Percentiles rank a stretch among this genome's conserved stretches.
These are phyloP conservation scores for Porphyrio hochstetteri DNA, from an alignment of 2,113 vertebrate species.

Conservation along the genomic window DNA sequence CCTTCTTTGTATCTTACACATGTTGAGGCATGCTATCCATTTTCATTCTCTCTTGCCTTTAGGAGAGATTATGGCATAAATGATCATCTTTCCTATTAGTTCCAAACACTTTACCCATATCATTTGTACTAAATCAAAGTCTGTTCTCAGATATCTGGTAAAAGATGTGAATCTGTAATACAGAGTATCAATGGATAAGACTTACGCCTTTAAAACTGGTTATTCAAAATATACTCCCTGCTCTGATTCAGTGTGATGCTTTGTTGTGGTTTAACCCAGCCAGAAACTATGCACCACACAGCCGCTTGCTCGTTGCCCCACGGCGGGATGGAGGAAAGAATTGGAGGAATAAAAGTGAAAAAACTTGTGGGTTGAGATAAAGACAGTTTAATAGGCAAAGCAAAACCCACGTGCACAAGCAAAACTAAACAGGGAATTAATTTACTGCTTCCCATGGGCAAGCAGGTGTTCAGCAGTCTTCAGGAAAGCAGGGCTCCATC, in stretches of 20 bases:
- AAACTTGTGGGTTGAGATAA: too few relatives aligned
- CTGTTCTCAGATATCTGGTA: background rate
- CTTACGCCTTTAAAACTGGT: background rate
- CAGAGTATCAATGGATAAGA: background rate
- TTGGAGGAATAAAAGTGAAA: too few relatives aligned
- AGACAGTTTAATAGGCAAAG: too few relatives aligned
- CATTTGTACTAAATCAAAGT: background rate
- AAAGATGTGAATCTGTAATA: background rate
- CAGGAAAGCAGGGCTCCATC: too few relatives aligned
- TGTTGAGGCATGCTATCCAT: background rate
- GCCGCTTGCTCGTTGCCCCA: too few relatives aligned
- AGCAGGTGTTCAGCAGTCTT: too few relatives aligned
- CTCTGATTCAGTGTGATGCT: background rate
- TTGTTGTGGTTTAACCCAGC: too few relatives aligned
- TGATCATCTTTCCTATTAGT: background rate
- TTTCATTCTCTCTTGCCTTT: background rate
- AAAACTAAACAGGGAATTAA: too few relatives aligned
- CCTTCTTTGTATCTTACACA: background rate
- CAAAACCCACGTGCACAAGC: too few relatives aligned
- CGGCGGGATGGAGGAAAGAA: too few relatives aligned
- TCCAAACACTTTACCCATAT: background rate
- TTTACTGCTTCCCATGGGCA: too few relatives aligned
- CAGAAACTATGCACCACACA: too few relatives aligned
- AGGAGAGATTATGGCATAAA: background rate
- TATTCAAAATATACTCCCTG: background rate